phyloP scores from a whole-genome alignment of 2,113 vertebrate genomes.

The Tinamus guttatus region DNA sequence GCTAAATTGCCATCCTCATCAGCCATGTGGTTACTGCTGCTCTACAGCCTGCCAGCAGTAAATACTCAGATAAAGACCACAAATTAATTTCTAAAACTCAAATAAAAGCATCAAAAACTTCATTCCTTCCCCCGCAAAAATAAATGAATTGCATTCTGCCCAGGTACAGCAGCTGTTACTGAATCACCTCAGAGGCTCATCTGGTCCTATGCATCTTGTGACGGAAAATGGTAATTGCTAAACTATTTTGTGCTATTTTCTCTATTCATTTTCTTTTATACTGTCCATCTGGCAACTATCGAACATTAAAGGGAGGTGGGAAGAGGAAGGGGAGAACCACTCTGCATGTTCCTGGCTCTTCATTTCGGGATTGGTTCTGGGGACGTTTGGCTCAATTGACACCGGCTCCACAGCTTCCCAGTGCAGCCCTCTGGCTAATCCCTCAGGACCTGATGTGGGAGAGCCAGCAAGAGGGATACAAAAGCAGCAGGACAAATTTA shows the following conservation, averaged over 20 bases:
- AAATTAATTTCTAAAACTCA: neutral
- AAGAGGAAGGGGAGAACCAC: neutral
- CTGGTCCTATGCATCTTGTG: neutral
- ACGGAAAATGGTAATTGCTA: neutral
- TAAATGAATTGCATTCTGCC: neutral
- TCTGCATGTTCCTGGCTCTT: neutral
- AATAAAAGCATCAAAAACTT: neutral
- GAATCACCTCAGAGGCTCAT: neutral
- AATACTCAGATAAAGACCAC: neutral
- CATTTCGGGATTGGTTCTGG: fast-evolving
- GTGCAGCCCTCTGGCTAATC: neutral
- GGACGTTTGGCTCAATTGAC: fast-evolving
- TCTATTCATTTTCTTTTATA: neutral
- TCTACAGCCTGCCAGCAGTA: neutral
- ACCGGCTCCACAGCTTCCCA: fast-evolving
- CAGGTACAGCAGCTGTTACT: neutral
- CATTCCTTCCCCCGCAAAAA: neutral
- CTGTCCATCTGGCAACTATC: neutral
- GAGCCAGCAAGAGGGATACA: fast-evolving
- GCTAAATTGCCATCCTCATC: neutral
- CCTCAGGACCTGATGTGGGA: neutral
- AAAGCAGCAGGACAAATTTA: neutral
- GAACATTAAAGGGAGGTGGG: neutral
- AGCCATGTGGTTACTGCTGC: neutral
- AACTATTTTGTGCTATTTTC: neutral